Evolutionary conservation across 2,113 vertebrate genomes (phyloP).

Genomic region (Spea bombifrons): DNA sequence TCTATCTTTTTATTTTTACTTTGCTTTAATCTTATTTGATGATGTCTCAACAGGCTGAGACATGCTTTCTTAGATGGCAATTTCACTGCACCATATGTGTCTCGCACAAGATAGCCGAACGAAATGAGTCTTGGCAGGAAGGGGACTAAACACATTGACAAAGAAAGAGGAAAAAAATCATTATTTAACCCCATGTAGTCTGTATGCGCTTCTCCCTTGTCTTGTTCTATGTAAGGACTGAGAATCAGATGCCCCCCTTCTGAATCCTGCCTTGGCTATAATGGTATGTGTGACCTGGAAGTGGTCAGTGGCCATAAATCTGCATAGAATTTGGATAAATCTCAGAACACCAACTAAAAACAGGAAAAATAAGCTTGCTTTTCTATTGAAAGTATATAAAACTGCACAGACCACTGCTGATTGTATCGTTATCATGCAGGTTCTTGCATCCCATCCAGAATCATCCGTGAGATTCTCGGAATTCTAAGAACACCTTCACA

Average conservation of each 20-base stretch:
- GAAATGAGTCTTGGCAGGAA: constrained; percentile 92
- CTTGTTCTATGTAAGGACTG: neutral
- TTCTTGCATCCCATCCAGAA: no score
- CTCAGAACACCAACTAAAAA: constrained; percentile 17
- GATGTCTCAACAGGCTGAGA: constrained; percentile 98
- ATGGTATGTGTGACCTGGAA: constrained; percentile 7
- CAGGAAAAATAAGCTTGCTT: neutral
- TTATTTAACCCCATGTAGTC: constrained; percentile 82
- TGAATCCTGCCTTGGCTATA: no score
- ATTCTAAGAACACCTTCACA: no score
- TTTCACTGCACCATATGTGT: constrained; percentile 96
- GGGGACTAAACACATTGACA: constrained; percentile 81
- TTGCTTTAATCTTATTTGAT: constrained; percentile 99
- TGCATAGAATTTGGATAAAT: constrained; percentile 19
- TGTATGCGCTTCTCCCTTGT: constrained; percentile 59
- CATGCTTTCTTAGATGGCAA: constrained; percentile 98
- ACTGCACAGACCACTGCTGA: neutral
- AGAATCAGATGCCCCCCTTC: no score
- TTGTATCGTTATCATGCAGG: neutral
- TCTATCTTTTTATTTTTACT: constrained; percentile 90
- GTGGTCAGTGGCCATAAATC: neutral
- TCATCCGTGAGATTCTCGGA: no score
- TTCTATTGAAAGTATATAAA: neutral
- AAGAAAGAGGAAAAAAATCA: constrained; percentile 77
- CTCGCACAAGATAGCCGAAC: constrained; percentile 88